A percentile compares a stretch with the other conserved stretches of the same genome.
These are phyloP conservation scores for Caenorhabditis sp. DNA, from an alignment of 2,888 invertebrate genomes.

Conservation along the genomic window DNA sequence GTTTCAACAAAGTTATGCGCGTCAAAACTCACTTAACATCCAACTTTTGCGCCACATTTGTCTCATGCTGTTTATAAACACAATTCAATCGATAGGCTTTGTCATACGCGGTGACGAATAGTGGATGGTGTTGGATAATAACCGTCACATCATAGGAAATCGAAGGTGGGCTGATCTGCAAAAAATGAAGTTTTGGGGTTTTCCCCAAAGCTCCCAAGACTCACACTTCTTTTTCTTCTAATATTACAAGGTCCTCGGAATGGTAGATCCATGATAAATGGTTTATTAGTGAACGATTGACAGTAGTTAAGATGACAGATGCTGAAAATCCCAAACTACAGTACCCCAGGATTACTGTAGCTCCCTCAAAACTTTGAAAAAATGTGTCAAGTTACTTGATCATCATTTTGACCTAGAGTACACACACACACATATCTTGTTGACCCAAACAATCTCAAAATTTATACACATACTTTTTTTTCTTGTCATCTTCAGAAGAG, in stretches of 20 bases:
- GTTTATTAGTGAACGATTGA: constrained; percentile 42
- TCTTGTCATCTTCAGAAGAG: too few relatives aligned
- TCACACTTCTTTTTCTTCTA: constrained; percentile 46
- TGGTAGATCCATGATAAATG: constrained; percentile 65
- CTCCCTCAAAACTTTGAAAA: too few relatives aligned
- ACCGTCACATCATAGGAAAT: constrained; percentile 60
- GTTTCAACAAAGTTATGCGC: background rate
- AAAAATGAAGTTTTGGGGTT: background rate
- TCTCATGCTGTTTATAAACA: constrained; percentile 57
- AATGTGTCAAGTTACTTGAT: too few relatives aligned
- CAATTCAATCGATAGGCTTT: constrained; percentile 59
- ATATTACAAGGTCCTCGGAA: constrained; percentile 65
- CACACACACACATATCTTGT: too few relatives aligned
- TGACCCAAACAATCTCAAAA: too few relatives aligned
- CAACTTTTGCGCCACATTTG: constrained; percentile 48
- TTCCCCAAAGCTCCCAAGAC: constrained; percentile 6
- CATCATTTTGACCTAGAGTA: too few relatives aligned
- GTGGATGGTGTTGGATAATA: constrained; percentile 65
- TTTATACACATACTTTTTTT: too few relatives aligned
- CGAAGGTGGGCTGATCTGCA: constrained; percentile 55
- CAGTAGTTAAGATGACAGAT: constrained; percentile 57
- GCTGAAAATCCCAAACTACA: too few relatives aligned
- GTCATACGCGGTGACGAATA: constrained; percentile 62
- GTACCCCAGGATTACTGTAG: too few relatives aligned
- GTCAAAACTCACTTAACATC: constrained; percentile 52